Base-by-base conservation (phyloP, 2,888 invertebrate species). In the Sinopyrophorus schimmeli region DNA sequence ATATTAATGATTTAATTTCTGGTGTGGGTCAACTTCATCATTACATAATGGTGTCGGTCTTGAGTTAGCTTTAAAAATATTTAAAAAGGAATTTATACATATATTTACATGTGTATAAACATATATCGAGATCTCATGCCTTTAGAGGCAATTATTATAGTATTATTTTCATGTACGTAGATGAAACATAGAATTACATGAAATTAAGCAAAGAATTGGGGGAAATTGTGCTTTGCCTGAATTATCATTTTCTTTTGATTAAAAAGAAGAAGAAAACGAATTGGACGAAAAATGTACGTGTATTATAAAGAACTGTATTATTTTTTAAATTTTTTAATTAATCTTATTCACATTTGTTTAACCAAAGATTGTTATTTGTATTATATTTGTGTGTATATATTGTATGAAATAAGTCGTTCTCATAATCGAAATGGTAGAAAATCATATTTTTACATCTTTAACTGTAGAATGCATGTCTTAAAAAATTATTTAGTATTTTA, bases 361-460 rank as follows among this genome's bases (percentile, higher is more conserved):
- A 69, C 72, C 72, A 72, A 72, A 72, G 71, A 71, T 72, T 69
- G 68, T 70, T 71, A 62, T 66, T 60, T 69, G 68, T 71, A 71
- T 66, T 68, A 66, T 69, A 68, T 70, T 67, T 68, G 66, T 70
- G 69, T 70, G 69, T 50, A 70, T 70, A 69, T 62, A 59, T 31
- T 32, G 31, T 40, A 41, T 34, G 32, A 40, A 47, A 47, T 49
- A 53, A 43, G 55, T 50, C 42, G 50, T 44, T 55, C 53, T 47
- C 54, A 38, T 53, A 41, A 49, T 26, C 32, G 24, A 26, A 39
- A 47, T 54, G 40, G 39, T 38, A 39, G 31, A 26, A 43, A 44
- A 27, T 42, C 28, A 27, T 30, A 35, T 44, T 35, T 48, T 30
- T 35, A 21, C 34, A 18, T n/a, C n/a, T n/a, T n/a, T n/a, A n/a